Evolutionary conservation across 2,113 vertebrate species (phyloP), one percentile per base, ranked within the genome.

Genomic region (Bombycilla garrulus): DNA sequence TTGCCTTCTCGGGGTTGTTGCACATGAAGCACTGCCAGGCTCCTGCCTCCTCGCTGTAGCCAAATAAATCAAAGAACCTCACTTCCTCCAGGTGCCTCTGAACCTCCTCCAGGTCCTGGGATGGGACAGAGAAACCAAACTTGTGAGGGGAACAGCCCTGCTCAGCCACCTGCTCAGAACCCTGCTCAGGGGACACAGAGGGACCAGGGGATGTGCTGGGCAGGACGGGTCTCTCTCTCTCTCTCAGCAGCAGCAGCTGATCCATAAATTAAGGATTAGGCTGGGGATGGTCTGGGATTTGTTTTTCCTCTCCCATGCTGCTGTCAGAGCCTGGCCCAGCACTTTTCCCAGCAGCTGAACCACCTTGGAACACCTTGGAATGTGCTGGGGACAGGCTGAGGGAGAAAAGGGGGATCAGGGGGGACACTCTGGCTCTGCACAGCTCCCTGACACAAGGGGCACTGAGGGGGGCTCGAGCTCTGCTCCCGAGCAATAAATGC

Each of bases 1-100:
- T 97, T 50, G 99, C 99, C 94, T 98, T 99, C 76, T 99, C 99
- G 0, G 99, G 99, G 97, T 99, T 98, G 96, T 99, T 99, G 90
- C 99, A 99, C 99, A 99, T 99, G 98, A 99, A 99, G 96, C 99
- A 99, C 26, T 99, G 98, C 99, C 99, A 99, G 0, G 97, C 87
- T 44, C 97, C 98, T 4, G 98, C 97, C 86, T 98, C 98, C 94
- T 99, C 98, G 3, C 98, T 99, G 98, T 98, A 99, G 95, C 99
- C 98, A 36, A 99, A 99, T 31, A 99, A 97, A 80, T 99, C 99
- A n/a, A 99, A 99, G 98, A 99, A 99, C 54, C 99, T 98, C 91
- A 99, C 99, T 86, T 99, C 99, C 96, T 99, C 98, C 97, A 99
- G 98, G 92, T 99, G 98, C 92, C 97, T 96, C 98, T 98, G 99